Base-by-base conservation (phyloP, 2,888 invertebrate genomes). In the Drosophila fungiperda region DNA sequence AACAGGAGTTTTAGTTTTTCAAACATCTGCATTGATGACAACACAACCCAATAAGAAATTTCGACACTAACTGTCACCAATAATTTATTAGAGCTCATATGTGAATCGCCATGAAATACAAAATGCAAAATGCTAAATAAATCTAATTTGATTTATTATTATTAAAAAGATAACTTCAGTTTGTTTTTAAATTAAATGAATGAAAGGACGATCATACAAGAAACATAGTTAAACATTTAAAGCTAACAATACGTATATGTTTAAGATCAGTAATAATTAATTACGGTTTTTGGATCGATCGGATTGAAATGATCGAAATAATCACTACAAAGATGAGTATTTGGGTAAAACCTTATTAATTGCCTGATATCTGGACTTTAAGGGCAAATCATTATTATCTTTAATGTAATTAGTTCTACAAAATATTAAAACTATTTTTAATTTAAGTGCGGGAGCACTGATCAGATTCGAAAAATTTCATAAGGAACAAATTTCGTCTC, bases 371-470 rank as follows among this genome's bases (percentile, higher is more conserved):
- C 20, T 42, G 42, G 12, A 45, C 12, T 20, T 12, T 6, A 20
- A n/a, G 12, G 6, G 7, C 0, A 0, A 45, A 12, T 45, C 20
- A 42, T 20, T 42, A 12, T 42, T 12, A 20, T 20, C 12, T 42
- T 12, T 3, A 42, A 12, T 20, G 20, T 20, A 12, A 42, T 20
- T 42, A 20, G 12, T 20, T 12, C 20, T 3, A 20, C 7, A 20
- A 45, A 20, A 12, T 12, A 20, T 23, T 8, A 15, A 57, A 29
- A 15, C 7, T 15, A 20, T 35, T 12, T 12, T 1, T 9, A 53
- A 66, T 63, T 35, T 45, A 62, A 62, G 68, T 53, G 73, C 61
- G 76, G 61, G 68, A 67, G 67, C 59, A 42, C 1, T 40, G 35
- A 36, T 54, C 62, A 35, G 42, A 29, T 57, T 67, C 35, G 55